Evolutionary conservation across 1,140 invertebrate genomes (phyloP), one percentile per base, ranked within the genome.

Genomic region (Diprion similis): DNA sequence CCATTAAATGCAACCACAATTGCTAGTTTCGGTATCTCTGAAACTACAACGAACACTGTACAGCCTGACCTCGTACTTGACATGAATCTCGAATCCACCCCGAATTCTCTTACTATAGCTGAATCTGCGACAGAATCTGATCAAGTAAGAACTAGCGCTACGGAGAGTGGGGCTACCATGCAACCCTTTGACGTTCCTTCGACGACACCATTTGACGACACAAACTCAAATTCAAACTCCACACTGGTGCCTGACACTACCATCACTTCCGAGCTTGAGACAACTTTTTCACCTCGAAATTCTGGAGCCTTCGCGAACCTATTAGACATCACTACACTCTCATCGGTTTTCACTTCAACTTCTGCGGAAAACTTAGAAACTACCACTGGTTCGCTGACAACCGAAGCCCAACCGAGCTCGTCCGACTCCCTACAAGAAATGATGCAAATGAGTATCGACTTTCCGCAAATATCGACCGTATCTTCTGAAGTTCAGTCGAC

Each of bases 251-350:
- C 18, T 10, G 73, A 64, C 10, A 69, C 73, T 0, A 59, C 59
- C 1, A 72, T 73, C 10, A 6, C 10, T 1, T 13, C 72, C 0
- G 76, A 74, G 10, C 77, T 72, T 0, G 77, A 79, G 19, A 46
- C 68, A 6, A 68, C 51, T 13, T 59, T 17, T 59, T 59, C 51
- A 15, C n/a, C 51, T 59, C 51, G 9, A 59, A 59, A 59, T 9
- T 13, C n/a, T 17, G 51, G n/a, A 59, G 11, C 51, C 51, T 15
- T 59, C n/a, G 51, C 51, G 3, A 59, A 8, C 11, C n/a, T 59
- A 59, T 9, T 59, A 17, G 51, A 59, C 51, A 59, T 8, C 1
- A 59, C 51, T 13, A 6, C 51, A 13, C 11, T 59, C n/a, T 11
- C 51, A 17, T 59, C n/a, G 51, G 51, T 15, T 4, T 59, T 17